Evolutionary conservation across 2,113 vertebrate species (phyloP).

Genomic region (Gavialis gangeticus): DNA sequence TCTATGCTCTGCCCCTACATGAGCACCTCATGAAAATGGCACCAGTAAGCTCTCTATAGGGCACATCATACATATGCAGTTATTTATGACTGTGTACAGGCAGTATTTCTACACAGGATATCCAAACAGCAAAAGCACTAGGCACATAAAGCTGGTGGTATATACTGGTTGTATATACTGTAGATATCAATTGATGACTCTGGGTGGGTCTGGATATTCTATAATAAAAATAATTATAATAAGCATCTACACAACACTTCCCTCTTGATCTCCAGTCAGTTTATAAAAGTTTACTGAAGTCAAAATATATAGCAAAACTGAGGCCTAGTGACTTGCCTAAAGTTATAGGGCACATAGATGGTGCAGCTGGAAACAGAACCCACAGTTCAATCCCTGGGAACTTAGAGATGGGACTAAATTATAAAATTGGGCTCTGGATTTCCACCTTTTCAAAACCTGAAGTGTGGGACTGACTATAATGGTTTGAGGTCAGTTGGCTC

Average conservation of each 20-base stretch:
- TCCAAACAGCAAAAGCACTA: neutral
- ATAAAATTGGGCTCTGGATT: neutral
- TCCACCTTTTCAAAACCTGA: neutral
- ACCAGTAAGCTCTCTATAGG: neutral
- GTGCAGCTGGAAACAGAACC: neutral
- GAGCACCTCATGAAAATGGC: neutral
- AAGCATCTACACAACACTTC: neutral
- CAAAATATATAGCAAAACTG: neutral
- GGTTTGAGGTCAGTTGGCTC: no score
- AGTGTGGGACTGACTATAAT: neutral
- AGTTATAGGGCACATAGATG: neutral
- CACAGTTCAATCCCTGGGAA: neutral
- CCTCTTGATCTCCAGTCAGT: neutral
- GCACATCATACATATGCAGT: neutral
- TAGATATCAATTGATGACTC: neutral
- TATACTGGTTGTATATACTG: neutral
- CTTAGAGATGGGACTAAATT: neutral
- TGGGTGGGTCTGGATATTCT: neutral
- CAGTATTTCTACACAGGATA: neutral
- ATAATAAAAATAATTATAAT: neutral
- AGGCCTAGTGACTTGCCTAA: neutral
- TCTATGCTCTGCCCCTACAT: neutral
- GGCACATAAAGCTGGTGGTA: neutral
- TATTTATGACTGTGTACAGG: neutral
- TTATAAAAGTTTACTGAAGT: neutral